Evolutionary conservation across 2,888 invertebrate genomes (phyloP), one percentile per base, ranked within the genome.

Genomic region (Nemoura dubitans): DNA sequence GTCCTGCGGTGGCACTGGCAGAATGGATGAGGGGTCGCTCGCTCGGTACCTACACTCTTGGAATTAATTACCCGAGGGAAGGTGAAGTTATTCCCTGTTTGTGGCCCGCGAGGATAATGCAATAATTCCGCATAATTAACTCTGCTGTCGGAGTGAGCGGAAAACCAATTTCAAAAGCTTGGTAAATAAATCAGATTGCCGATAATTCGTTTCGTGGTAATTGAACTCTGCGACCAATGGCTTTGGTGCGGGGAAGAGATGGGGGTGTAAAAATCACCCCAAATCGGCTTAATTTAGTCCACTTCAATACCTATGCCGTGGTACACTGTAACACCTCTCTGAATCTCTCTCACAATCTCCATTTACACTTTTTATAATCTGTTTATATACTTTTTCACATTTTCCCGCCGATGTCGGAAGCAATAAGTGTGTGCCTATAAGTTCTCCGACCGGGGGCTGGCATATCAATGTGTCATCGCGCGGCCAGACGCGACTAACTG

Each of bases 51-150:
- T n/a, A 14, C 78, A n/a, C 78, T 25, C 26, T 28, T 78, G 26
- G 78, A 78, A 78, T 78, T 78, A 78, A 78, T 78, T 78, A 78
- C 78, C 78, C 78, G 26, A 26, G 78, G 78, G 78, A 28, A 78
- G 28, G 78, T 28, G 59, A 59, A 59, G 59, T 59, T 21, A 59
- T 59, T 59, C 59, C 1, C 59, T 59, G 59, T 59, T 59, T 59
- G 59, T 59, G 59, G 16, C 14, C 59, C 59, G 59, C 59, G 14
- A 3, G 59, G 59, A 59, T 59, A 59, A 59, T 59, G 59, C 59
- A 59, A 59, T 59, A 59, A 59, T 59, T 59, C 59, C 59, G 14
- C 59, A 59, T 59, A 59, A 59, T 59, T 59, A 59, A 59, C 59
- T 59, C 59, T 10, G 16, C 59, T 59, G 59, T 59, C 59, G 59